Percentiles rank a stretch among this genome's conserved stretches.
Evolutionary conservation across 2,888 invertebrate species (phyloP).

Genomic region (Sialis fuliginosa): DNA sequence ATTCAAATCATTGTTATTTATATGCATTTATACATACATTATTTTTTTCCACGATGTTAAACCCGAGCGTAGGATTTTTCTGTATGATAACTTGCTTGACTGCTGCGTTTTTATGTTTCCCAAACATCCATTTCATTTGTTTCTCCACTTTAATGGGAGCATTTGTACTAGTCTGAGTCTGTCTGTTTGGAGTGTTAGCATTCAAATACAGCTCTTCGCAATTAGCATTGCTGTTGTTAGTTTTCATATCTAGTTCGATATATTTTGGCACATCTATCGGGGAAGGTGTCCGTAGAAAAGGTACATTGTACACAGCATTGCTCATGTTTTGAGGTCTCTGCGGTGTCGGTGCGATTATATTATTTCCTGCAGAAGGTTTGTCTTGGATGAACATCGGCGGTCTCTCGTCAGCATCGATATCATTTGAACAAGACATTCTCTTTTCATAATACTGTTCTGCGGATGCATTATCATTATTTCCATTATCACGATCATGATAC

Average conservation of each 20-base stretch:
- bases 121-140: slow-evolving; percentile 31
- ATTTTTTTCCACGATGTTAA: slow-evolving; percentile 30
- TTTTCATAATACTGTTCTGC: not conserved
- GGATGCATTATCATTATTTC: not conserved
- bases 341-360: slow-evolving; percentile 11
- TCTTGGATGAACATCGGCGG: slow-evolving; percentile 12
- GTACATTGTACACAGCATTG: not conserved
- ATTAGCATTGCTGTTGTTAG: not conserved
- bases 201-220: not conserved
- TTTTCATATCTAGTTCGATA: not conserved
- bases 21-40: slow-evolving; percentile 12
- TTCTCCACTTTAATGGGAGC: slow-evolving; percentile 1
- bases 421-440: not conserved
- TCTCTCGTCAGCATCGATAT: slow-evolving; percentile 4
- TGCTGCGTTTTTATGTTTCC: slow-evolving; percentile 31
- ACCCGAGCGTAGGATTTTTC: slow-evolving; percentile 35
- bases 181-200: slow-evolving; percentile 14
- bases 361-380: slow-evolving; percentile 9
- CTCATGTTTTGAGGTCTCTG: slow-evolving; percentile 7
- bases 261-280: not conserved
- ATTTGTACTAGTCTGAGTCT: slow-evolving; percentile 11
- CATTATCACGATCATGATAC: not conserved
- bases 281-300: not conserved
- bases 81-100: slow-evolving; percentile 23
- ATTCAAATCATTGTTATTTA: slow-evolving; percentile 12